Evolutionary conservation across 2,113 vertebrate species (phyloP), one percentile per base, ranked within the genome.

Genomic region (Micronisus gabar): DNA sequence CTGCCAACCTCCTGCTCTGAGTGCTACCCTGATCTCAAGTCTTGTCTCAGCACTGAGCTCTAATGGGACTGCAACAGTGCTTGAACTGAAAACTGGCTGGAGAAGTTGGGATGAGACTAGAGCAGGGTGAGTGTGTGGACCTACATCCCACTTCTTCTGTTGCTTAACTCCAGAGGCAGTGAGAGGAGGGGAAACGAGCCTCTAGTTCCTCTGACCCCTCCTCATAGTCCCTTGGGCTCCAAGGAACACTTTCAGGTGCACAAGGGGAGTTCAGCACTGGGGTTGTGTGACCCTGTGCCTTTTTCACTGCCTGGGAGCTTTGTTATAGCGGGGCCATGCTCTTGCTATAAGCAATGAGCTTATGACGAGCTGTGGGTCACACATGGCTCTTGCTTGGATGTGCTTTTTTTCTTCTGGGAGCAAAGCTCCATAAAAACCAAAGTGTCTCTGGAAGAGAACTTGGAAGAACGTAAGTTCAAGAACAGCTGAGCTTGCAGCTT

Each of bases 231-330:
- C 34, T 50, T 48, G 41, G 61, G 30, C 47, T 80, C 12, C 43
- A 47, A 0, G 25, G 22, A 53, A 29, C 11, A 34, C 27, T 78
- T 53, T 48, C 53, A 83, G 50, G 38, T 62, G 59, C n/a, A 2
- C 7, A 34, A 78, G 25, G 9, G 8, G 48, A 52, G 63, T 14
- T 45, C 63, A 75, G 41, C 29, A 10, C 3, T 9, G 55, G 15
- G 16, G 2, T 6, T 2, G 0, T 41, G 4, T 1, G 19, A 21
- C 13, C 29, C 29, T 34, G 17, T 40, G 38, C 68, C n/a, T 79
- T 58, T 75, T 52, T 20, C 41, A 47, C 65, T 41, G 61, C 18
- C 47, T 41, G 43, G 11, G 62, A 71, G 22, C 15, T 82, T 50
- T 48, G 53, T 47, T 23, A 9, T 4, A 19, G 17, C 4, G 27